Conservation (phyloP, 2,113 vertebrate species). For the Xiphophorus hellerii region DNA sequence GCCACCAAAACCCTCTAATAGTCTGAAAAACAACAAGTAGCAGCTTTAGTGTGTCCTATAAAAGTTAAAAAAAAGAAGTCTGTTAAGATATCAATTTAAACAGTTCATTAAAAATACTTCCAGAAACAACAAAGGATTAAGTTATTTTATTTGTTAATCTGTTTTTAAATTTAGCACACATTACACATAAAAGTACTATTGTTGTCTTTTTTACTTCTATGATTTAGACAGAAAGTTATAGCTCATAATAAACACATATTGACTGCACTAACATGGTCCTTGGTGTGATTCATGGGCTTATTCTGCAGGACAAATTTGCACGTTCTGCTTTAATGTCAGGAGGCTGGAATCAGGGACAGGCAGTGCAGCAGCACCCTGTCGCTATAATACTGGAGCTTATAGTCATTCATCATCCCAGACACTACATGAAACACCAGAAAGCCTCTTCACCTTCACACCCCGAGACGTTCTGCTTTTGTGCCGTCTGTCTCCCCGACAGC, state of each 20-base stretch:
- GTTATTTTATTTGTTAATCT: neutral
- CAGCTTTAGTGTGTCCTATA: neutral
- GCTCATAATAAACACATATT: constrained; percentile 19
- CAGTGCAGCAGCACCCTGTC: constrained; percentile 48
- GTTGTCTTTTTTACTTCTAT: neutral
- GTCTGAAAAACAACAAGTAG: neutral
- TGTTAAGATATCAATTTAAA: neutral
- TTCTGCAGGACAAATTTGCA: constrained; percentile 26
- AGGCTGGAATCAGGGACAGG: constrained; percentile 64
- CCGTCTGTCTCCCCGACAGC: constrained; percentile 36
- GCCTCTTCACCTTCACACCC: constrained; percentile 42
- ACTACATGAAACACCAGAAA: constrained; percentile 33
- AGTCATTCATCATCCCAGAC: constrained; percentile 58
- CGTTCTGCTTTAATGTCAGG: constrained; percentile 63
- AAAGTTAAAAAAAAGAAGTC: neutral
- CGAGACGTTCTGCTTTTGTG: constrained; percentile 9
- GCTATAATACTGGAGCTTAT: constrained; percentile 38
- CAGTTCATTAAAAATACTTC: neutral
- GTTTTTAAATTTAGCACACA: neutral
- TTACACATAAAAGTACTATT: neutral
- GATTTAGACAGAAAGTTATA: neutral
- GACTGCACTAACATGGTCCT: constrained; percentile 1
- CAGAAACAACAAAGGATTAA: too few species aligned
- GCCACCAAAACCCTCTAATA: neutral
- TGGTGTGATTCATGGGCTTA: constrained; percentile 13